phyloP scores from a whole-genome alignment of 1,140 invertebrate genomes.

The Aphis gossypii region DNA sequence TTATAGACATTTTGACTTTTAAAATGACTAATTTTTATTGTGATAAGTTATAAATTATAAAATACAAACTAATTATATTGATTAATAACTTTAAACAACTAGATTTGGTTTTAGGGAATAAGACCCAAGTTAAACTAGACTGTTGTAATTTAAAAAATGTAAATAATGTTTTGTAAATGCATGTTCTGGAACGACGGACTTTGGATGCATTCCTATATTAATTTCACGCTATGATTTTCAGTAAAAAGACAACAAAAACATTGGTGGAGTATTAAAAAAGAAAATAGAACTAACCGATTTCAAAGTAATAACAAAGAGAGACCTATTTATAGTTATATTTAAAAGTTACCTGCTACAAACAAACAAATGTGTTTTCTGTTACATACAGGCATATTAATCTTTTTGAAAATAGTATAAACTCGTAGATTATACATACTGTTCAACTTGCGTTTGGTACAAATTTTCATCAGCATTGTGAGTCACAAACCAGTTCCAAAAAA shows the following conservation, averaged over 20 bases:
- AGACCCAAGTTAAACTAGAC: background rate
- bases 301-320: background rate
- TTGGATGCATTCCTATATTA: background rate
- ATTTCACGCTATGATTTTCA: conserved; percentile 22
- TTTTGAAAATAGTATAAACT: background rate
- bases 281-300: background rate
- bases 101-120: too few species aligned
- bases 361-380: background rate
- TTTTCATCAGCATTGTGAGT: background rate
- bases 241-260: background rate
- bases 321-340: background rate
- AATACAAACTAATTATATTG: background rate
- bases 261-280: background rate
- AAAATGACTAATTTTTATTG: background rate
- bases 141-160: background rate
- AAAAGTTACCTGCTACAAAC: background rate
- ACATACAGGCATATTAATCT: background rate
- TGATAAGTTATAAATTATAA: background rate
- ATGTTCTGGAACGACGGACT: background rate
- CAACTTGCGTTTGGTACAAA: background rate
- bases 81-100: background rate
- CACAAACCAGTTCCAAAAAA: background rate
- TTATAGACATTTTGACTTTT: background rate
- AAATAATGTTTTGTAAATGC: background rate
- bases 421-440: background rate